phyloP scores from a whole-genome alignment of 2,888 invertebrate genomes.

The Diarsia mendica region DNA sequence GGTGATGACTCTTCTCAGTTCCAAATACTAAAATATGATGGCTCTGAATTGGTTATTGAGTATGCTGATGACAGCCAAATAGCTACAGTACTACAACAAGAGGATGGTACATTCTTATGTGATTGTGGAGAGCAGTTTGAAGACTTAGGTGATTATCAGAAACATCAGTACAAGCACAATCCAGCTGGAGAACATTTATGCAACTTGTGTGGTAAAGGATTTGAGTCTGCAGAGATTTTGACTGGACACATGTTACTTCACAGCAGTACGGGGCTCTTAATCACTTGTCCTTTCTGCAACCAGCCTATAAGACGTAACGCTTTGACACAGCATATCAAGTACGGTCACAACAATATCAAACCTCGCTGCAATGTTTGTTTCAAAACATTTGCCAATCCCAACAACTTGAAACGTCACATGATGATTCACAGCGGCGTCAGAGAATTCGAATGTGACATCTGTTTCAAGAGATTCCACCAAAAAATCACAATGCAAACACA shows the following conservation, averaged over 20 bases:
- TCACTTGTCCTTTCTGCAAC: conserved; percentile 85
- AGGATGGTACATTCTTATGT: conserved; percentile 84
- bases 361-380: conserved; percentile 83
- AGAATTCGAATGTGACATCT: conserved; percentile 88
- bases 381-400: conserved; percentile 88
- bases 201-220: conserved; percentile 86
- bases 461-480: conserved; percentile 85
- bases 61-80: conserved; percentile 86
- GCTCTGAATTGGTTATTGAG: conserved; percentile 85
- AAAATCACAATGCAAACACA: conserved; percentile 89
- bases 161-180: conserved; percentile 84
- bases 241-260: conserved; percentile 87
- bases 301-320: conserved; percentile 82
- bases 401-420: conserved; percentile 88
- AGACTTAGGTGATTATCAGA: conserved; percentile 83
- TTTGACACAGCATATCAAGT: conserved; percentile 87
- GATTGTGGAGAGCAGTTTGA: conserved; percentile 86
- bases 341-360: conserved; percentile 84
- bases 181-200: conserved; percentile 83
- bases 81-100: conserved; percentile 83
- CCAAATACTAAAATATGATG: conserved; percentile 86
- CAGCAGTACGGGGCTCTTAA: conserved; percentile 76
- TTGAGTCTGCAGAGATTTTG: conserved; percentile 85
- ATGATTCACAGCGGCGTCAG: conserved; percentile 86
- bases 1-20: conserved; percentile 85